Conservation (phyloP, 2,797 vertebrate species). For the Lagorchestes hirsutus region DNA sequence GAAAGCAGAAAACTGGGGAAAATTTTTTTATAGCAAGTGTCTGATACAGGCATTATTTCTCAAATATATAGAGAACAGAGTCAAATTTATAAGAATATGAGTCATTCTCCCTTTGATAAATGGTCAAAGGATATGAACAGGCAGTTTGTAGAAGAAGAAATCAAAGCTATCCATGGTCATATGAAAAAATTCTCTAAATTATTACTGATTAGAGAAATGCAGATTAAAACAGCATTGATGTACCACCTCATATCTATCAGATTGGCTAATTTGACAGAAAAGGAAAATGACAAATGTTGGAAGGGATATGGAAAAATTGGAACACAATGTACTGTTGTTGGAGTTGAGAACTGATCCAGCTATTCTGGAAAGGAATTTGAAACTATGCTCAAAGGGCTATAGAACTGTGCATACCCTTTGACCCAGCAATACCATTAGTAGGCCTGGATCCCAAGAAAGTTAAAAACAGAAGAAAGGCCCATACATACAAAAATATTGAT, state of each 20-base stretch:
- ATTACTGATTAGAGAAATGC: neutral
- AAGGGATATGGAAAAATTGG: neutral
- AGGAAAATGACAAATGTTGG: neutral
- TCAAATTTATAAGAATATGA: neutral
- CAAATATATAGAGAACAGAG: neutral
- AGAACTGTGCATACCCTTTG: neutral
- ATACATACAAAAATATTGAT: neutral
- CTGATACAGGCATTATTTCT: neutral
- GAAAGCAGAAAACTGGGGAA: neutral
- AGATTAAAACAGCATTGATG: neutral
- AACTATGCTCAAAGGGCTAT: neutral
- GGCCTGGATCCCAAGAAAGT: neutral
- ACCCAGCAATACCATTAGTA: neutral
- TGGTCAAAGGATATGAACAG: neutral
- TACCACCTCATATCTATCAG: neutral
- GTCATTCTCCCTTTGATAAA: neutral
- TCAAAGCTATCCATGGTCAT: neutral
- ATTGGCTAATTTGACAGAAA: neutral
- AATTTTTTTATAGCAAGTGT: neutral
- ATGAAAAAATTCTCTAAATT: neutral
- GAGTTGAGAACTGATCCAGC: neutral
- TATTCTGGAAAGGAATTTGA: neutral
- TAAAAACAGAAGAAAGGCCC: neutral
- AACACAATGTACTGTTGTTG: neutral
- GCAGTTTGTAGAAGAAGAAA: neutral